Percentiles rank a stretch among this genome's conserved stretches.
phyloP scores from a whole-genome alignment of 2,888 invertebrate species.

The Patella pellucida region DNA sequence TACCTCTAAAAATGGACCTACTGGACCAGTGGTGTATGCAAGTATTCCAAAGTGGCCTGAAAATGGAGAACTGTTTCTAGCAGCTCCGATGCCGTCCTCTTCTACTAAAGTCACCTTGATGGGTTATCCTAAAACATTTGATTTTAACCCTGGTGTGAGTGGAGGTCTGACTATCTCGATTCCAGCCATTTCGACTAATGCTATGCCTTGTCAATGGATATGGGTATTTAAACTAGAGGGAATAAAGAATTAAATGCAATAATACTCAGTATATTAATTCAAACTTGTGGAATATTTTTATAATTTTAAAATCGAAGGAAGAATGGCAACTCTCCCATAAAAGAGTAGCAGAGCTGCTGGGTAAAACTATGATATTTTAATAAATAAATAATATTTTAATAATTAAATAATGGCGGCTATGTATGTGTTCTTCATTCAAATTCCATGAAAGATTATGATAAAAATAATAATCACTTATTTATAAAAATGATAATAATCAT shows the following conservation, averaged over 20 bases:
- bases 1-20: constrained; percentile 33
- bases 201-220: constrained; percentile 52
- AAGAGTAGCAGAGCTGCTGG: too few species aligned
- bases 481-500: too few species aligned
- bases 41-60: constrained; percentile 81
- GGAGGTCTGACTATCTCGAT: constrained; percentile 51
- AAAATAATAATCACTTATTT: too few species aligned
- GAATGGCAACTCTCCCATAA: too few species aligned
- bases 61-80: constrained; percentile 74
- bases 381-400: too few species aligned
- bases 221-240: constrained; percentile 56
- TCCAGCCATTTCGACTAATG: constrained; percentile 41
- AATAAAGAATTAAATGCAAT: constrained; percentile 21
- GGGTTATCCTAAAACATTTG: constrained; percentile 68
- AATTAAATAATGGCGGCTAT: too few species aligned
- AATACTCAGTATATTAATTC: too few species aligned
- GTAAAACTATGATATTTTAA: too few species aligned
- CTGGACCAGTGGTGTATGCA: constrained; percentile 76
- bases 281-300: too few species aligned
- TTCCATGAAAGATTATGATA: too few species aligned
- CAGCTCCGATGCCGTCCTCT: constrained; percentile 66
- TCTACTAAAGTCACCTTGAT: constrained; percentile 72
- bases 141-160: constrained; percentile 20
- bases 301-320: too few species aligned
- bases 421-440: too few species aligned